Percentiles rank a stretch among this genome's conserved stretches.
Conservation (phyloP, 2,113 vertebrate species). For the Antennarius striatus region DNA sequence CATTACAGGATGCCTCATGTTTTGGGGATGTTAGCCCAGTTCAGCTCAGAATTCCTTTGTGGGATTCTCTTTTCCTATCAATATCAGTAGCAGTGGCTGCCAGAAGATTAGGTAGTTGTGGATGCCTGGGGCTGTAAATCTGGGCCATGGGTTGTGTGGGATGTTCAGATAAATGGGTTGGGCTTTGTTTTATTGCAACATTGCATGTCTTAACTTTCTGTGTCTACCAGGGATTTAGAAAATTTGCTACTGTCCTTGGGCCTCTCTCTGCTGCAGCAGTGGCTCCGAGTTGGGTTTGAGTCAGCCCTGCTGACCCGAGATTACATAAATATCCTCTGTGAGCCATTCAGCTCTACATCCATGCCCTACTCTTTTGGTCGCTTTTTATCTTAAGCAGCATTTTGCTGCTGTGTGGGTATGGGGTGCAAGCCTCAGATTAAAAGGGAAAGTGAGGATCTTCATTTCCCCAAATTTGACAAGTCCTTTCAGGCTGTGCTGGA, state of each 20-base stretch:
- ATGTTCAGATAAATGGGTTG: constrained; percentile 77
- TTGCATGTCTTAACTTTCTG: constrained; percentile 77
- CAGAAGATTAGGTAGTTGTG: constrained; percentile 75
- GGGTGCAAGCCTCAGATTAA: constrained; percentile 54
- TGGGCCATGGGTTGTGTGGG: constrained; percentile 77
- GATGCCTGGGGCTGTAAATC: constrained; percentile 75
- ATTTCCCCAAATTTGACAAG: constrained; percentile 48
- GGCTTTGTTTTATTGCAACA: constrained; percentile 76
- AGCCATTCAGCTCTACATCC: constrained; percentile 55
- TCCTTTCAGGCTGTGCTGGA: constrained; percentile 40
- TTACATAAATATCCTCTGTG: constrained; percentile 70
- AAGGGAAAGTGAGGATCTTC: constrained; percentile 53
- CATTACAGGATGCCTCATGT: constrained; percentile 39
- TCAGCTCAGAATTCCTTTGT: constrained; percentile 61
- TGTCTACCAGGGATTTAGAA: constrained; percentile 70
- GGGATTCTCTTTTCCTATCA: constrained; percentile 62
- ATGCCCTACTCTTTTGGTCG: constrained; percentile 45
- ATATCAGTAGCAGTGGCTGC: constrained; percentile 67
- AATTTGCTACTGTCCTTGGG: constrained; percentile 75
- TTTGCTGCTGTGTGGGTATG: constrained; percentile 38
- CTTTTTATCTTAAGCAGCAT: constrained; percentile 53
- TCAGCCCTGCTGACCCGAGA: constrained; percentile 66
- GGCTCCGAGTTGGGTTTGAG: constrained; percentile 63
- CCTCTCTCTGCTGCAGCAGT: constrained; percentile 63
- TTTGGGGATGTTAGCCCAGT: constrained; percentile 40